These are phyloP conservation scores for Bombus breviceps DNA, from an alignment of 1,140 invertebrate species.

Conservation along the genomic window DNA sequence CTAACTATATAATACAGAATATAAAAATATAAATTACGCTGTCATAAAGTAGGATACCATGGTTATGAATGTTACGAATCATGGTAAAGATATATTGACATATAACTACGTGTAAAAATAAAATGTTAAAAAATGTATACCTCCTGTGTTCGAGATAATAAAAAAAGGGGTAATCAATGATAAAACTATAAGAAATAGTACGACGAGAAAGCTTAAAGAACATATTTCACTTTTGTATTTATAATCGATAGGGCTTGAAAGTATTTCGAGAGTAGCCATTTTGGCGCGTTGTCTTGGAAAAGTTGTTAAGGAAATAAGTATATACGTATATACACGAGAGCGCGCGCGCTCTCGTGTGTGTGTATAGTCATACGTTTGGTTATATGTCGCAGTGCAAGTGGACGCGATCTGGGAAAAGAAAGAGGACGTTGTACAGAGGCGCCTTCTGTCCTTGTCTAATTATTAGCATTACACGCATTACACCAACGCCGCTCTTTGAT, in stretches of 20 bases:
- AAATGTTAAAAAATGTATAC: slow-evolving; percentile 51
- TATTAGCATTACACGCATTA: too few species aligned
- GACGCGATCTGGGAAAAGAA: too few species aligned
- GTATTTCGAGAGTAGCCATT: slow-evolving; percentile 75
- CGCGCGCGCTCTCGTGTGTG: too few species aligned
- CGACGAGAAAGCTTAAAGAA: slow-evolving; percentile 71
- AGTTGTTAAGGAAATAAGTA: neutral
- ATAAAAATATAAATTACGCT: neutral
- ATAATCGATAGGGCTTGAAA: slow-evolving; percentile 76
- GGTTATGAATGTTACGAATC: neutral
- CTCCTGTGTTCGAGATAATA: slow-evolving; percentile 77
- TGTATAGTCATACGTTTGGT: too few species aligned
- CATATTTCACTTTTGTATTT: slow-evolving; percentile 75
- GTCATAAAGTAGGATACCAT: neutral
- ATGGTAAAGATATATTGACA: neutral
- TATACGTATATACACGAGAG: neutral
- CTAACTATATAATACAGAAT: neutral
- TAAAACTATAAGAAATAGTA: slow-evolving; percentile 66
- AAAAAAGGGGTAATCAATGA: slow-evolving; percentile 73
- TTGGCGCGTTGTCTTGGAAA: slow-evolving; percentile 50
- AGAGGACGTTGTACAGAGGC: too few species aligned
- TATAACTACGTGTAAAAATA: neutral
- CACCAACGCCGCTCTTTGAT: too few species aligned
- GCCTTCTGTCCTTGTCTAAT: too few species aligned
- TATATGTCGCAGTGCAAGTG: too few species aligned